Conservation (phyloP, 2,113 vertebrate species). For the Chlamydotis undulata region DNA sequence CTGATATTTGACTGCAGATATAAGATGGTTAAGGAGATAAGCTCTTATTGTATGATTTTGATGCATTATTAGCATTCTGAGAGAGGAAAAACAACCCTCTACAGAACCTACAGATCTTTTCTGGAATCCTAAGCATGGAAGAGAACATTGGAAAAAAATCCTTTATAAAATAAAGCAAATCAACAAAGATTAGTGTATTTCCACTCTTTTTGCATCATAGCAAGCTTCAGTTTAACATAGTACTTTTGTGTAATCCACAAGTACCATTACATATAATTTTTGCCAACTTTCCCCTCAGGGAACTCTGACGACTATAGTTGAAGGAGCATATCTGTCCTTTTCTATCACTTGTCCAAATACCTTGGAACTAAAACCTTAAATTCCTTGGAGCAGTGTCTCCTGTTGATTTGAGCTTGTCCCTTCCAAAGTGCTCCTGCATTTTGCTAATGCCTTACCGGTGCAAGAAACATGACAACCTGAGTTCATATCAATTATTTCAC, state of each 20-base stretch:
- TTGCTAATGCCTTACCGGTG: constrained; percentile 3
- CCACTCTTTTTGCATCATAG: background rate
- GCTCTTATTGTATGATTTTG: background rate
- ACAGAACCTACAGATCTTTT: background rate
- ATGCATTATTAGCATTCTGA: background rate
- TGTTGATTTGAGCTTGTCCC: background rate
- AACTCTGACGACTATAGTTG: background rate
- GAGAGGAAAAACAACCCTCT: background rate
- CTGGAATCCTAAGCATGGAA: background rate
- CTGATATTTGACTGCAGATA: background rate
- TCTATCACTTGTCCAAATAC: background rate
- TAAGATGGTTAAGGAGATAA: background rate
- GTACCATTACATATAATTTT: background rate
- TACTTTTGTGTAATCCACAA: background rate
- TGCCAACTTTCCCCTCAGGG: background rate
- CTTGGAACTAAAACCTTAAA: background rate
- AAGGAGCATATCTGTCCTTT: background rate
- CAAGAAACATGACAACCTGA: background rate
- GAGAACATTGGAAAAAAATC: background rate
- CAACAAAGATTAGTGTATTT: background rate
- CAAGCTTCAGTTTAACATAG: background rate
- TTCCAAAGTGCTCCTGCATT: background rate
- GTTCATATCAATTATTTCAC: constrained; percentile 18
- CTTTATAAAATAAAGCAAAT: background rate
- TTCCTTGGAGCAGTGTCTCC: background rate